Evolutionary conservation across 2,888 invertebrate genomes (phyloP).

Genomic region (Macrophya annulata): DNA sequence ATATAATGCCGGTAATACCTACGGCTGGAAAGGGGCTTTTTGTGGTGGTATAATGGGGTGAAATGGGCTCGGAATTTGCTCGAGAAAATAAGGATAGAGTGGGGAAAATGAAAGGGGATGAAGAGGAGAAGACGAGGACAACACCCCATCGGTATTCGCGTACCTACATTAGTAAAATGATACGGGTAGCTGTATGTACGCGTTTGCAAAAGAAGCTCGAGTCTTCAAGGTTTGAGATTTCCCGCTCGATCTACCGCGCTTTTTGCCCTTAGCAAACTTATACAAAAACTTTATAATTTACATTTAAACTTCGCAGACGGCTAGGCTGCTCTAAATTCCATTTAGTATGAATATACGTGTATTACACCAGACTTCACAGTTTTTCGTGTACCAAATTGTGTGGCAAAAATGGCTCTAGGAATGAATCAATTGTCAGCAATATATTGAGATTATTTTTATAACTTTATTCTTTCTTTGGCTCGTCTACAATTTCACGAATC

Average conservation of each 20-base stretch:
- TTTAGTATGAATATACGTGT: background rate
- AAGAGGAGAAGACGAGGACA: conserved; percentile 59
- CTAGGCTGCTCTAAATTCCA: background rate
- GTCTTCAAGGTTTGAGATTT: conserved; percentile 16
- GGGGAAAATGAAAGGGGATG: conserved; percentile 39
- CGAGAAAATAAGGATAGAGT: conserved; percentile 51
- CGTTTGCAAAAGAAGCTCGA: conserved; percentile 6
- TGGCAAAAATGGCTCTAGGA: background rate
- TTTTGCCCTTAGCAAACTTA: conserved; percentile 2
- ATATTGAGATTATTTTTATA: too few relatives aligned
- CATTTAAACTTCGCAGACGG: conserved; percentile 14
- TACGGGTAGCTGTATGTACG: conserved; percentile 59
- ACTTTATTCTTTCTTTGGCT: too few relatives aligned
- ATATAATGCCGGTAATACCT: conserved; percentile 66
- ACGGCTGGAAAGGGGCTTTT: conserved; percentile 63
- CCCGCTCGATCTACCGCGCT: background rate
- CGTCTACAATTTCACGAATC: background rate
- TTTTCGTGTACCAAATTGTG: background rate
- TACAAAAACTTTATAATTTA: conserved; percentile 21
- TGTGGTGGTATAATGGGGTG: conserved; percentile 63
- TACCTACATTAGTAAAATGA: conserved; percentile 66
- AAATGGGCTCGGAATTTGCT: conserved; percentile 59
- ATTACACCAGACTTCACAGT: background rate
- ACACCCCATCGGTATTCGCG: conserved; percentile 58
- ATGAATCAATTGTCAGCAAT: background rate